Conservation (phyloP, 2,797 vertebrate species). For the Channallabes apus region DNA sequence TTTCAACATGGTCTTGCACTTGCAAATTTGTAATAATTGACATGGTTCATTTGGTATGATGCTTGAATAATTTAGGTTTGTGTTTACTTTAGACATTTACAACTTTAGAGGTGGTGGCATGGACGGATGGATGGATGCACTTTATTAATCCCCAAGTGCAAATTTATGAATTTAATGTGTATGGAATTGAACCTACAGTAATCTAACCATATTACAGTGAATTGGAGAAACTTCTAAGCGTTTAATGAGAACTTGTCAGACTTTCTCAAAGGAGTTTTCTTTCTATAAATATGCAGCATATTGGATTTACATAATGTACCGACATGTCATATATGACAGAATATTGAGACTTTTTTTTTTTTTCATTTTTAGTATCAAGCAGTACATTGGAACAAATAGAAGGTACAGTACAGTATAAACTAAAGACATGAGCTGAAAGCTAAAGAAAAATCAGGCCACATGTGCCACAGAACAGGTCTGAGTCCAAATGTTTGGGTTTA, state of each 20-base stretch:
- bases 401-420: not conserved
- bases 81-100: not conserved
- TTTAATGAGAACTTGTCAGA: not conserved
- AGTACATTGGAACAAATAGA: not conserved
- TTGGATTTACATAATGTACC: not conserved
- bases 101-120: not conserved
- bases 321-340: no score
- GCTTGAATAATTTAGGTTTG: not conserved
- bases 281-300: not conserved
- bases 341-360: not conserved
- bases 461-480: no score
- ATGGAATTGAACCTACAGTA: not conserved
- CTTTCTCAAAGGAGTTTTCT: not conserved
- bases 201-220: not conserved
- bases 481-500: not conserved
- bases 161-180: not conserved
- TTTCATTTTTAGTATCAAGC: not conserved
- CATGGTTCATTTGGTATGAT: not conserved
- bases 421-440: not conserved
- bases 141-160: not conserved
- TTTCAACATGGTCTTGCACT: constrained; percentile 10
- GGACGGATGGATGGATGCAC: not conserved
- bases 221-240: not conserved
- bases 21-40: constrained; percentile 7
- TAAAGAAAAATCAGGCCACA: not conserved